Evolutionary conservation across 1,140 invertebrate species (phyloP), one percentile per base, ranked within the genome.

Genomic region (Neodiprion virginianus): DNA sequence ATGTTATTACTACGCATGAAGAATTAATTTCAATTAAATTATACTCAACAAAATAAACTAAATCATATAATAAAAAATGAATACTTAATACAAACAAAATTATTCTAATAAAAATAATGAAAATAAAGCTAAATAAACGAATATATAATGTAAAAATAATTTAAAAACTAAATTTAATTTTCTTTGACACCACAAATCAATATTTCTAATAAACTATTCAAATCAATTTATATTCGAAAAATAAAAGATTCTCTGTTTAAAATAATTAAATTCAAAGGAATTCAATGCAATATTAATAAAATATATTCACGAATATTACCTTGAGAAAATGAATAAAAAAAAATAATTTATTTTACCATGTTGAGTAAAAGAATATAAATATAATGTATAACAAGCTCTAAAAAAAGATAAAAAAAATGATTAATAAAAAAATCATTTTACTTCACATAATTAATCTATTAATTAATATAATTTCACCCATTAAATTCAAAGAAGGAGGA

Each of bases 201-300:
- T 21, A 21, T 21, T 21, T 21, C 17, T 21, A 21, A 21, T 21
- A 21, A 21, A 21, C 17, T 21, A 21, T 21, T 21, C 17, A 21
- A 21, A 21, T 21, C 17, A 21, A 21, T 21, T 21, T 21, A 21
- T 21, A 21, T 21, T 21, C 17, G 17, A 21, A 21, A 0, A 21
- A 21, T 21, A 21, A 21, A 21, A 21, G 17, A 21, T 21, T 89
- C 87, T 81, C 85, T 80, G 82, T 89, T 89, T 85, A 91, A 82
- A 90, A 91, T 81, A 78, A 92, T 82, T 76, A 91, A 79, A 90
- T 90, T 90, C 88, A 92, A 88, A 81, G 91, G 89, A 77, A 91
- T 81, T 87, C 85, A 91, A 90, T 92, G 91, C 82, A 91, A 85
- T 78, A 90, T 76, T 86, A 91, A 87, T 82, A 90, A 83, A 86